Conservation (phyloP, 64 coral and sea anemone species). For the Stylophora pistillata region DNA sequence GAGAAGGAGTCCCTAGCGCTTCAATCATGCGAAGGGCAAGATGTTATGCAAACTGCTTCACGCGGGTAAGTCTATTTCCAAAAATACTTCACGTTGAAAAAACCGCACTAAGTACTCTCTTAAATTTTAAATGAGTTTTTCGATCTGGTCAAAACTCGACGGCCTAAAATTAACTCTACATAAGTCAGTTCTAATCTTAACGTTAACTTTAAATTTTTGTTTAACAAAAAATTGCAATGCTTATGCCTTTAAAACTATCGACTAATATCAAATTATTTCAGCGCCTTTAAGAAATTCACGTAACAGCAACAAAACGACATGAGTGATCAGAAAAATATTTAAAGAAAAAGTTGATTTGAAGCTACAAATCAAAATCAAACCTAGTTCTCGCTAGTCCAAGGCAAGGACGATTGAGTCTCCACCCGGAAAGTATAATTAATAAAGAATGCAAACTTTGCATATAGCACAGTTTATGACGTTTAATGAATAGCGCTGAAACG, state of each 20-base stretch:
- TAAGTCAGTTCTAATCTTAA: not conserved
- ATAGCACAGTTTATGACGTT: not conserved
- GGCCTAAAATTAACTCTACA: not conserved
- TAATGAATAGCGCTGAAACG: not conserved
- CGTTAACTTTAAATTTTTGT: not conserved
- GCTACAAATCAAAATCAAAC: not conserved
- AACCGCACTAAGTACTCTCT: not conserved
- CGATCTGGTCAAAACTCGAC: not conserved
- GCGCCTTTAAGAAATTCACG: not conserved
- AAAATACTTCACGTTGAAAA: not conserved
- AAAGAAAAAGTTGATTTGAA: not conserved
- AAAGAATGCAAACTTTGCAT: not conserved
- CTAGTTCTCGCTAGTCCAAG: not conserved
- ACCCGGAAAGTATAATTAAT: not conserved
- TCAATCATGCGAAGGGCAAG: conserved; percentile 16
- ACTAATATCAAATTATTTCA: conserved; percentile 1
- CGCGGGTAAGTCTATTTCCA: not conserved
- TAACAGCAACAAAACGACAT: not conserved
- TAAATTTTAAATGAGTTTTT: not conserved
- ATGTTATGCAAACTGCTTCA: conserved; percentile 63
- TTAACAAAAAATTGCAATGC: not conserved
- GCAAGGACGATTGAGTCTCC: not conserved
- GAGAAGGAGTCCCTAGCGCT: not conserved
- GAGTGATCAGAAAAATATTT: too few relatives aligned
- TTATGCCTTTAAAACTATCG: not conserved